These are phyloP conservation scores for Rhegmatorhina hoffmannsi DNA, from an alignment of 2,113 vertebrate genomes.

Conservation along the genomic window DNA sequence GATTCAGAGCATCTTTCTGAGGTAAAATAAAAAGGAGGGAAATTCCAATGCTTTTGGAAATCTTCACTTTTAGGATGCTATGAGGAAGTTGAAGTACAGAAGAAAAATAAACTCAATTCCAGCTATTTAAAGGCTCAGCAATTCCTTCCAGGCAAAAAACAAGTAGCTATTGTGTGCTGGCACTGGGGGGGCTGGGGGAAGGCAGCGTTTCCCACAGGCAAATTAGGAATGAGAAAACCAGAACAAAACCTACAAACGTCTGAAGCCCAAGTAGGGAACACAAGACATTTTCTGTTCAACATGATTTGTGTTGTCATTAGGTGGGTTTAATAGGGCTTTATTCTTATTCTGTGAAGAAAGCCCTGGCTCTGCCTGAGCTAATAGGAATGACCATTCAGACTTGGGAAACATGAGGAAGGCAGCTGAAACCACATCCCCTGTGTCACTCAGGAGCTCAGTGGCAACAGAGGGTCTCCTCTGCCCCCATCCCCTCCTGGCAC, in stretches of 20 bases:
- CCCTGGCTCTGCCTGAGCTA: background rate
- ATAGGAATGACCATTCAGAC: background rate
- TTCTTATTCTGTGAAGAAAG: background rate
- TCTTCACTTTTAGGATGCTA: background rate
- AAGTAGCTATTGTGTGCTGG: slow-evolving; percentile 40
- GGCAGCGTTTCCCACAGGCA: slow-evolving; percentile 23
- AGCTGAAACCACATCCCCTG: fast-evolving
- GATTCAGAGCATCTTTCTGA: background rate
- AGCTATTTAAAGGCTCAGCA: slow-evolving; percentile 40
- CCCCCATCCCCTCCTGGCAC: background rate
- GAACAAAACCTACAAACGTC: slow-evolving; percentile 12
- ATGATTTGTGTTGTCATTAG: slow-evolving; percentile 46
- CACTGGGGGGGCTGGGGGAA: background rate
- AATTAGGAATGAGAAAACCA: slow-evolving; percentile 42
- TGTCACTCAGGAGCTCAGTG: background rate
- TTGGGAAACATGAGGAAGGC: background rate
- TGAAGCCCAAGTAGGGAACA: background rate
- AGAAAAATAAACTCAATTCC: slow-evolving; percentile 22
- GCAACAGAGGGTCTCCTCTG: background rate
- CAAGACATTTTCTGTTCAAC: slow-evolving; percentile 10
- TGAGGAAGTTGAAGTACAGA: background rate
- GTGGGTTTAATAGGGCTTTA: slow-evolving; percentile 13
- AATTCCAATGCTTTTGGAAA: background rate
- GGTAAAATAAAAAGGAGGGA: background rate
- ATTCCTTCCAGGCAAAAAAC: slow-evolving; percentile 8